Conservation (phyloP, 1,140 invertebrate genomes). For the Drosophila carrolli region DNA sequence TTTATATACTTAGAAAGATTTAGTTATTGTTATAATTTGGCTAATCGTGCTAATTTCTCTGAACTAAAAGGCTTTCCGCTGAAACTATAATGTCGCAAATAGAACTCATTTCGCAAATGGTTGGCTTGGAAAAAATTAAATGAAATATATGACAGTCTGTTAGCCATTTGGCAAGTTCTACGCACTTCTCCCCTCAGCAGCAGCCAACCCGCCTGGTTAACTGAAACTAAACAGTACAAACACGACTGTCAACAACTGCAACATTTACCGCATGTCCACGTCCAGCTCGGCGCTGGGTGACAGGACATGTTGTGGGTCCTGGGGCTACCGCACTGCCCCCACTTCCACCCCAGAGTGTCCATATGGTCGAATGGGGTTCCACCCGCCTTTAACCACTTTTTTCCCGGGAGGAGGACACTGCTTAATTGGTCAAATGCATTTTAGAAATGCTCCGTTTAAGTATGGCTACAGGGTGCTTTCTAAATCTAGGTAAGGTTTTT, state of each 20-base stretch:
- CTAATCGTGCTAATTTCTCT: too few species aligned
- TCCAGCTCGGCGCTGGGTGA: slow-evolving; percentile 67
- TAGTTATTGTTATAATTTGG: too few species aligned
- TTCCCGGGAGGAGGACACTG: neutral
- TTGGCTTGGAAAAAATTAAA: neutral
- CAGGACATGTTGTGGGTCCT: slow-evolving; percentile 78
- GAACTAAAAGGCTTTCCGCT: too few species aligned
- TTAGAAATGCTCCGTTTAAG: slow-evolving; percentile 1
- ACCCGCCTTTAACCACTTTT: neutral
- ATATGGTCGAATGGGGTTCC: slow-evolving; percentile 27
- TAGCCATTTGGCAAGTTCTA: slow-evolving; percentile 16
- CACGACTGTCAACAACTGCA: slow-evolving; percentile 79
- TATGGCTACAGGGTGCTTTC: neutral
- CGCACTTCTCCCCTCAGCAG: neutral
- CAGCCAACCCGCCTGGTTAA: slow-evolving; percentile 49
- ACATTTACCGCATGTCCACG: slow-evolving; percentile 80
- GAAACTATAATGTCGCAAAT: slow-evolving; percentile 16
- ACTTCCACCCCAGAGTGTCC: slow-evolving; percentile 21
- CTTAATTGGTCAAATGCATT: slow-evolving; percentile 70
- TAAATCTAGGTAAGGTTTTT: neutral
- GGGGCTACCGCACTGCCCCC: slow-evolving; percentile 51
- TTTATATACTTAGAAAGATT: too few species aligned
- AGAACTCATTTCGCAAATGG: slow-evolving; percentile 22
- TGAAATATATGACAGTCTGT: slow-evolving; percentile 16
- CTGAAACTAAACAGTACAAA: slow-evolving; percentile 80